Conservation (phyloP, 2,797 vertebrate genomes). For the Pogoniulus pusillus region DNA sequence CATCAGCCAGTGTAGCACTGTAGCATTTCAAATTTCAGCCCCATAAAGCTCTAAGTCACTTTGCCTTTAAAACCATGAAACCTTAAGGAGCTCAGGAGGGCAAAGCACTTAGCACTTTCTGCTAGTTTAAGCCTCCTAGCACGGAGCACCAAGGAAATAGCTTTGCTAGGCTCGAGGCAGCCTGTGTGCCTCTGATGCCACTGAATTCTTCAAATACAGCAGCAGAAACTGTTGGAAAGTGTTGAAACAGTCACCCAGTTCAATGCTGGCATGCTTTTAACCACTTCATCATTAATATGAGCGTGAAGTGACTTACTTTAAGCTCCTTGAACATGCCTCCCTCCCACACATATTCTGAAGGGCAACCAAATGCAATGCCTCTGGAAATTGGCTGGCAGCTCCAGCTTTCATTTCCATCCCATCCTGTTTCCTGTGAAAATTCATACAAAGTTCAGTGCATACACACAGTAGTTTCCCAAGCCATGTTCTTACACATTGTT, state of each 20-base stretch:
- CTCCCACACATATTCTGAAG: not conserved
- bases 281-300: not conserved
- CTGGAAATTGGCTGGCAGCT: not conserved
- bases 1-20: conserved; percentile 36
- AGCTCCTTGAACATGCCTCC: not conserved
- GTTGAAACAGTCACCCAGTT: not conserved
- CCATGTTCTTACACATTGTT: not conserved
- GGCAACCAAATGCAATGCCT: not conserved
- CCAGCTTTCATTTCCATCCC: conserved; percentile 11
- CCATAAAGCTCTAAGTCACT: conserved; percentile 42
- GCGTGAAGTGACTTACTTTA: not conserved
- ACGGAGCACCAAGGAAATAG: not conserved
- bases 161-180: not conserved
- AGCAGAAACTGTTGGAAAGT: not conserved
- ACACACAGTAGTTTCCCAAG: not conserved
- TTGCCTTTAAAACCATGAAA: not conserved
- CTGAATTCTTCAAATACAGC: not conserved
- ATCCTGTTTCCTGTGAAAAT: not conserved
- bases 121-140: not conserved
- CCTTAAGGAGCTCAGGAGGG: conserved; percentile 28
- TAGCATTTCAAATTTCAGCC: conserved; percentile 8
- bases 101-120: not conserved
- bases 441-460: not conserved
- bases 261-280: not conserved
- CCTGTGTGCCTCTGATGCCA: not conserved